Base-by-base conservation (phyloP, 2,797 vertebrate genomes). In the Cuculus canorus region DNA sequence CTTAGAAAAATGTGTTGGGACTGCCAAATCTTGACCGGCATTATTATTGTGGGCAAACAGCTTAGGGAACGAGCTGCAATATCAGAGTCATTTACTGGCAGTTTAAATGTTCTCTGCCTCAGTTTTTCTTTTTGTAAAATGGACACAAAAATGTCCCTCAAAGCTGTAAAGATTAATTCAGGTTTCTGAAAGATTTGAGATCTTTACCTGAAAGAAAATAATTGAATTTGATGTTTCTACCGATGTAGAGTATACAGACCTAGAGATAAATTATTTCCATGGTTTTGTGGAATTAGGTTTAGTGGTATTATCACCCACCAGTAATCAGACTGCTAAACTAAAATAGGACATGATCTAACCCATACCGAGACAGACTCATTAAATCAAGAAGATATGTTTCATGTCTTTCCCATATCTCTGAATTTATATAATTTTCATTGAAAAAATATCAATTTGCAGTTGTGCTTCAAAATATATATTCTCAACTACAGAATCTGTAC, bases 51-150 rank as follows among this genome's bases (percentile, higher is more conserved):
- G 70, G 86, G 87, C 83, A 86, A 92, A 91, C 82, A 70, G 90
- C 94, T 93, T 25, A 93, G 91, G 87, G 91, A 87, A 72, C 1
- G 2, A 86, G 54, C 86, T 71, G 94, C 80, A 64, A 73, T 41
- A 91, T 70, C 75, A 50, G 93, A 91, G 66, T 84, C 33, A 95
- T 95, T 97, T 97, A 92, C 92, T 91, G 92, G 90, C 83, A 94
- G 63, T 65, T 94, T 54, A 79, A 92, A 72, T 54, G 80, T 56
- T 93, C 73, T 86, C 87, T 91, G 73, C 90, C 82, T 91, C 73
- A 43, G 83, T 93, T 92, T 72, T 61, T 56, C 65, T 90, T 45
- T 88, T 86, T 60, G 75, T 84, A 73, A 95, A 93, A 92, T 50
- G 68, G 85, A 77, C 33, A 61, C 35, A 47, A 48, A 86, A 90